Base-by-base conservation (phyloP, 2,113 vertebrate species). In the Boulengeromyrus knoepffleri region DNA sequence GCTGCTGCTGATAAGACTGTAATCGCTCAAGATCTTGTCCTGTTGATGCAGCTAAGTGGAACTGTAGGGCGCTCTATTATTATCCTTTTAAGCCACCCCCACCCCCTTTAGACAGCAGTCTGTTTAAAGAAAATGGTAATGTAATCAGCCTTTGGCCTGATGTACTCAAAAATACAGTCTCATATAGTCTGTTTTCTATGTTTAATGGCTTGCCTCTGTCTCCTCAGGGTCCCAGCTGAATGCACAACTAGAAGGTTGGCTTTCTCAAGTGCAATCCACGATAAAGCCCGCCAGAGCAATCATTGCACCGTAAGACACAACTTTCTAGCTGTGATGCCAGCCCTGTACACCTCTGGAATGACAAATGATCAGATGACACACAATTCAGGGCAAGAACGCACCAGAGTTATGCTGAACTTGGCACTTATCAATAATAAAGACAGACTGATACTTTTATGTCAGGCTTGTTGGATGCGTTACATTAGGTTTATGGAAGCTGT, bases 281-380 rank as follows among this genome's bases (percentile, higher is more conserved):
- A 97, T 97, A 94, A 98, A 97, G 96, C 98, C 99, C 93, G 99
- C 99, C 91, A 96, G 98, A 98, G 98, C 99, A 96, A 99, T 99
- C 96, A 99, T 99, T 96, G 99, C 98, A 94, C 99, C 99, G 99
- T 99, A 95, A 97, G 98, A 19, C 17, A 45, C 36, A 42, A 12
- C 31, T 4, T 66, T 27, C 13, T 56, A 53, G 27, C 85, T 17
- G 85, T 87, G 13, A 87, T 87, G 46, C n/a, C 50, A 47, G 19
- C 45, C 8, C 45, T n/a, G 85, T 31, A 31, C 27, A 19, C 45
- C 49, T 53, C 27, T 19, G 31, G 50, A 21, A 87, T 53, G n/a
- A 36, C 27, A 36, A 52, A 19, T 13, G n/a, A 8, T 27, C 24
- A 24, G 9, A 85, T 45, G 5, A 6, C 19, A 6, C 19, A 47